Percentiles rank a stretch among this genome's conserved stretches.
Evolutionary conservation across 2,888 invertebrate species (phyloP).

Genomic region (Thecocarcelia acutangulata): DNA sequence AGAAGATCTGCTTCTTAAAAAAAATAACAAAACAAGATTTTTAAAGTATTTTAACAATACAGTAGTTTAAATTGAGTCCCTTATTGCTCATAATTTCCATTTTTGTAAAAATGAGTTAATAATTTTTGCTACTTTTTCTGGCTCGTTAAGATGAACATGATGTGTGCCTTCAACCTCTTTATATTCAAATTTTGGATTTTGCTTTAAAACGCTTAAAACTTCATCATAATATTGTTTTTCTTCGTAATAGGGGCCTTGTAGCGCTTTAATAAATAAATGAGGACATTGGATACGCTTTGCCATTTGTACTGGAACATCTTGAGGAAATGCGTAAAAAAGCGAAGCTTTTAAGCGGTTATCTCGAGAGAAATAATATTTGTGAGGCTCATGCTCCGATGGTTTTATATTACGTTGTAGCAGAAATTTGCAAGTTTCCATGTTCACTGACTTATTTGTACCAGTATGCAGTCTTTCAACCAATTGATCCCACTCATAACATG

Average conservation of each 20-base stretch:
- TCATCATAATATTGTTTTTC: conserved; percentile 83
- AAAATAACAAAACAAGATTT: no score
- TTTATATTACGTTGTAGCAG: conserved; percentile 84
- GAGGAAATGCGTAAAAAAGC: conserved; percentile 74
- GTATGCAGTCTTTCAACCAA: conserved; percentile 83
- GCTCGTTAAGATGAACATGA: conserved; percentile 88
- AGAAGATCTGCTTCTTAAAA: no score
- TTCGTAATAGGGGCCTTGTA: conserved; percentile 83
- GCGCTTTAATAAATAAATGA: conserved; percentile 85
- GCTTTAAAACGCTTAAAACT: conserved; percentile 83
- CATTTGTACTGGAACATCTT: conserved; percentile 83
- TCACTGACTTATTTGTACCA: conserved; percentile 84
- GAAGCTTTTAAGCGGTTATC: conserved; percentile 85
- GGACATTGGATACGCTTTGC: conserved; percentile 84
- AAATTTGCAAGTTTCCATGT: conserved; percentile 83
- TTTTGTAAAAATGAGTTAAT: conserved; percentile 84
- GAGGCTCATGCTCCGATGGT: conserved; percentile 83
- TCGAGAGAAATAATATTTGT: conserved; percentile 85
- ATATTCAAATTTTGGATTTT: conserved; percentile 83
- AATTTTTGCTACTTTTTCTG: conserved; percentile 83
- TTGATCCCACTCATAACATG: conserved; percentile 85
- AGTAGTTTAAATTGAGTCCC: no score
- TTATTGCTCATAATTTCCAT: conserved; percentile 73
- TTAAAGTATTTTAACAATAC: no score
- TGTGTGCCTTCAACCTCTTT: conserved; percentile 86